Conservation (phyloP, 2,888 invertebrate genomes). For the Epirrhoe tristata region DNA sequence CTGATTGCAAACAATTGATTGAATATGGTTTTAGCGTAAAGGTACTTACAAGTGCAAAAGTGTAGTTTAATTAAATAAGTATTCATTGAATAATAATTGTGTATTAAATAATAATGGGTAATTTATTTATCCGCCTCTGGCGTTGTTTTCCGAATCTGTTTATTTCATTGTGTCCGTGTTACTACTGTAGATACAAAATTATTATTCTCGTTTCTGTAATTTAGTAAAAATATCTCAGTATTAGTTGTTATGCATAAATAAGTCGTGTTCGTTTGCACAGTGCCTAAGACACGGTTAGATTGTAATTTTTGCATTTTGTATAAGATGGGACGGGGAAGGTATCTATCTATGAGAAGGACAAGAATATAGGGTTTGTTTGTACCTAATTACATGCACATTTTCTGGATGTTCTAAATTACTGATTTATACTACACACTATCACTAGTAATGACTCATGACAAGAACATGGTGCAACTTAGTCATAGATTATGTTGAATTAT, state of each 20-base stretch:
- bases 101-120: not conserved
- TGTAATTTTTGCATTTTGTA: not conserved
- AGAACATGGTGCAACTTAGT: constrained; percentile 4
- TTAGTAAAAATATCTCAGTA: not conserved
- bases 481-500: not conserved
- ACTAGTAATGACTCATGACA: not conserved
- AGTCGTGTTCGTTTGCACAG: not conserved
- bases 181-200: not conserved
- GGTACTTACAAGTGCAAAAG: not conserved
- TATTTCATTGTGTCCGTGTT: not conserved
- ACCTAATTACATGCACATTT: no score
- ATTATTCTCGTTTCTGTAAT: not conserved
- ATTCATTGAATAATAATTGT: not conserved
- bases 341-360: no score
- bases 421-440: no score
- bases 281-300: not conserved
- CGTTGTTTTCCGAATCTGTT: not conserved
- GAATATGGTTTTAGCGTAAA: no score
- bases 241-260: not conserved
- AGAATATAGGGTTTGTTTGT: no score
- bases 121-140: not conserved
- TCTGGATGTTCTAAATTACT: no score
- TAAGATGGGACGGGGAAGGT: no score
- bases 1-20: no score
- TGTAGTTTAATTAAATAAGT: no score